Evolutionary conservation across 2,113 vertebrate genomes (phyloP), one percentile per base, ranked within the genome.

Genomic region (Hypocryptadius cinnamomeus): DNA sequence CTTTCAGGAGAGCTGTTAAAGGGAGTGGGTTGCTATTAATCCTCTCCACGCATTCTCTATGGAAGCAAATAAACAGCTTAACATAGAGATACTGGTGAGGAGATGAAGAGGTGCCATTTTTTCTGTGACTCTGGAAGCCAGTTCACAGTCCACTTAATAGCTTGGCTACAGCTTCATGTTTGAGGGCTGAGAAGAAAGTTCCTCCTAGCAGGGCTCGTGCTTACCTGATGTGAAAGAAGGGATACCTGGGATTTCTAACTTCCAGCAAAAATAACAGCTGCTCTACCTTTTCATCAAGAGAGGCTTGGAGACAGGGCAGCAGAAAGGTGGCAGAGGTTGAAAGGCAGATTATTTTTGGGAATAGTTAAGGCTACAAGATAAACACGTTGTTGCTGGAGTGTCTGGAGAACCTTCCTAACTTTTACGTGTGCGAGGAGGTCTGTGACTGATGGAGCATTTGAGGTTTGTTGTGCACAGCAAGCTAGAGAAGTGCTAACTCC

Each of bases 391-490:
- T 87, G 25, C 6, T 37, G 33, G 22, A 68, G 15, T 37, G 39
- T 50, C 53, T 79, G 59, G 24, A 69, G 47, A 53, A 16, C 27
- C 27, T 60, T 82, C 15, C n/a, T 79, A 21, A 6, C 31, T 79
- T 85, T 56, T 13, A 19, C 0, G 2, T 7, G 2, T 48, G 14
- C 23, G 4, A 30, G 11, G 8, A 42, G 14, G 37, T 64, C 60
- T 71, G 35, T 39, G 60, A 14, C 42, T 40, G 79, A 42, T 3
- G n/a, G 54, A 83, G 68, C 28, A 48, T 17, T 50, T 1, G 2
- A 31, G 30, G 13, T 83, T 54, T 50, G 44, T 53, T 3, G 0
- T 1, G 3, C 8, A 42, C 63, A 39, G 25, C 19, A 15, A 57
- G 8, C 45, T n/a, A 6, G 35, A 48, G 14, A 66, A 42, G 19